Base-by-base conservation (phyloP, 1,140 invertebrate species). In the Papilio polyxenes region DNA sequence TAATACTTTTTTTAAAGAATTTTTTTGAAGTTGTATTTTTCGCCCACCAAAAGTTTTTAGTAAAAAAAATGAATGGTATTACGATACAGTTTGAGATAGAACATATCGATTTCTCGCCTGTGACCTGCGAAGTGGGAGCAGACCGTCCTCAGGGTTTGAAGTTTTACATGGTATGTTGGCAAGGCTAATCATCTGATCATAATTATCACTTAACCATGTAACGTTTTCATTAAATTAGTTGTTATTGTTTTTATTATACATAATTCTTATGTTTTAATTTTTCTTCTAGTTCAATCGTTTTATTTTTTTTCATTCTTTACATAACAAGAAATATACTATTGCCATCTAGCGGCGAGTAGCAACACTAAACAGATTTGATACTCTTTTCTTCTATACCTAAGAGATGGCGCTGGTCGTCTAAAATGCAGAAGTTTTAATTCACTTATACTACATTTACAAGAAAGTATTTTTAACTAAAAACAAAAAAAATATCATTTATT, bases 91-190 rank as follows among this genome's bases (percentile, higher is more conserved):
- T 59, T 53, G 20, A 80, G 44, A 44, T 80, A 80, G 48, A 79
- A 83, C 59, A 79, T 82, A 82, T 83, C 72, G 72, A 48, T 85
- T 83, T 83, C 74, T 82, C 77, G 82, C 82, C 81, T 82, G 83
- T 85, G 83, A 75, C 87, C 88, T 88, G 89, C 89, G 85, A 87
- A 83, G 81, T 86, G 86, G 84, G 87, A 88, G 88, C 89, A 92
- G 90, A 90, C 83, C 85, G 82, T 89, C 89, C 89, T 90, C 90
- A 90, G 86, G 87, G 90, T 87, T 87, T 91, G 89, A 91, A 91
- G 89, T 87, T 87, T 89, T 90, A 91, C 87, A 85, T 88, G 87
- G 87, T 90, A 89, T 88, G 86, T 87, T 92, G 90, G 91, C 91
- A 92, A 92, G 91, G 90, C 88, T 91, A 89, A 65, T 72, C 65